Base-by-base conservation (phyloP, 2,113 vertebrate genomes). In the Crotalus horridus region DNA sequence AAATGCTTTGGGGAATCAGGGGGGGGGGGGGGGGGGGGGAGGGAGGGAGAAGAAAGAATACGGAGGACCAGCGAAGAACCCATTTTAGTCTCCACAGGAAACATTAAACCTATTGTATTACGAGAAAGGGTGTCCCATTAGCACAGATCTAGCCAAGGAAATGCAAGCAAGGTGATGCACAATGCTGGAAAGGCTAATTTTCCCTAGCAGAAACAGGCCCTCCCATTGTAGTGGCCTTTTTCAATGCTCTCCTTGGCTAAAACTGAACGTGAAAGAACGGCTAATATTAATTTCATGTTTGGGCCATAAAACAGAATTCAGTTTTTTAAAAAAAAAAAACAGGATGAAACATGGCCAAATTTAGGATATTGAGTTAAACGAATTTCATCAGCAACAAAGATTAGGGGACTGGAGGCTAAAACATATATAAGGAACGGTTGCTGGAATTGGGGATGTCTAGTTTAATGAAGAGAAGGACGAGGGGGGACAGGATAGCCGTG, bases 61-160 rank as follows among this genome's bases (percentile, higher is more conserved):
- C 21, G 1, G 61, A 39, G 85, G 64, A 56, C 15, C 93, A 96
- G 88, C 95, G 92, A 61, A 93, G 92, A 85, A 85, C 29, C 89
- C 29, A 89, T 93, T 94, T 91, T 48, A 15, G 91, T 93, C 69
- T 86, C 0, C 0, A 87, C 94, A 93, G 94, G 97, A 97, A 97
- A 95, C 85, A 94, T 94, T 93, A 94, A 94, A 95, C 20, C 53
- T 93, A 81, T 3, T 94, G 92, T 96, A 97, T 93, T 95, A 91
- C 90, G 7, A 0, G 74, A 43, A 0, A 46, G 91, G 86, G 94
- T 0, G 0, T 90, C 69, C 87, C 53, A 26, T 85, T 21, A 92
- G 56, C 12, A 92, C 64, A 87, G 81, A 48, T 94, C 94, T 92
- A 33, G 94, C 56, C 39, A 93, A 89, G 2, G 54, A 3, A 0